Evolutionary conservation across 2,113 vertebrate genomes (phyloP).

Genomic region (Zosterops pallidus): DNA sequence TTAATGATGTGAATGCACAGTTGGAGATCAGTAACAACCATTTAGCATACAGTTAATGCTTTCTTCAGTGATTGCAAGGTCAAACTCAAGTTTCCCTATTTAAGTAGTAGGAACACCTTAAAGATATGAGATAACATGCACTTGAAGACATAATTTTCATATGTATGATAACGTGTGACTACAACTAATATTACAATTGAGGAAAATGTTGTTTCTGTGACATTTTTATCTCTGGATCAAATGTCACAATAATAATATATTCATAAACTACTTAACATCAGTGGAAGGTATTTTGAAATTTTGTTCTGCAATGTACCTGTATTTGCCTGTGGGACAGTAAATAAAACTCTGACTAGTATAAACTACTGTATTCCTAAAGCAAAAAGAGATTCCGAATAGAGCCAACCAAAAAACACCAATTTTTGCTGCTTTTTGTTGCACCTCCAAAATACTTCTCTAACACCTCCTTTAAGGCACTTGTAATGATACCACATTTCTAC

Average conservation of each 20-base stretch:
- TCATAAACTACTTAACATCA: not conserved
- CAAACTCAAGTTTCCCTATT: not conserved
- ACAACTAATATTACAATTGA: not conserved
- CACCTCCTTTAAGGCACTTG: not conserved
- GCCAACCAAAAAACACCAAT: not conserved
- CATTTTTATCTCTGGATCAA: not conserved
- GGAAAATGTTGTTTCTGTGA: not conserved
- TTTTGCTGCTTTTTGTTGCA: not conserved
- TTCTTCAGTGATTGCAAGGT: slow-evolving; percentile 45
- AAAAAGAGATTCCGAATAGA: not conserved
- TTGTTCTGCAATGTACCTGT: not conserved
- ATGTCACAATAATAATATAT: not conserved
- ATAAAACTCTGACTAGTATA: not conserved
- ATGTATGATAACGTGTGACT: not conserved
- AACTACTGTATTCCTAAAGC: not conserved
- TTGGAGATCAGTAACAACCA: slow-evolving; percentile 16
- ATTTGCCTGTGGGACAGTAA: not conserved
- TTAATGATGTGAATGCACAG: slow-evolving; percentile 3
- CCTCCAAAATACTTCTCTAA: not conserved
- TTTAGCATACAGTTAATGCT: not conserved
- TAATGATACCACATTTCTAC: not conserved
- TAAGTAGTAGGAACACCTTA: not conserved
- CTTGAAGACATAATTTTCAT: not conserved
- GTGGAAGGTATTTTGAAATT: not conserved
- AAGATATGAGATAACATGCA: not conserved